A percentile compares a stretch with the other conserved stretches of the same genome.
phyloP scores from a whole-genome alignment of 1,140 invertebrate genomes.

The Dysdera silvatica region DNA sequence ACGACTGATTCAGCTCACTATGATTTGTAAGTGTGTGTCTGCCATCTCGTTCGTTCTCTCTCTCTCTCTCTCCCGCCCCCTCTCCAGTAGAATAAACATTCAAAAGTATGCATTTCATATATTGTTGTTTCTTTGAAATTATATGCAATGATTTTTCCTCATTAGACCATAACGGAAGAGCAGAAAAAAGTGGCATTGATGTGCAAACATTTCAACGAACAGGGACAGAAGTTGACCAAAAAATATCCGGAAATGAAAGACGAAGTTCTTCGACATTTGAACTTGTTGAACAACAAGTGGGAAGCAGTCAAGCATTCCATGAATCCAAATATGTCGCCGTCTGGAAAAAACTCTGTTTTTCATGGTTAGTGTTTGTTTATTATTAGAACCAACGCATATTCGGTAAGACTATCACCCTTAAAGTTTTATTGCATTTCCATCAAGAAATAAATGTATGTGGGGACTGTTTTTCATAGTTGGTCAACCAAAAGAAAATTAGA shows the following conservation, averaged over 20 bases:
- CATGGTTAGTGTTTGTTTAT: slow-evolving; percentile 35
- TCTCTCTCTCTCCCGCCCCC: too few relatives aligned
- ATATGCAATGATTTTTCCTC: too few relatives aligned
- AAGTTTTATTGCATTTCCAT: background rate
- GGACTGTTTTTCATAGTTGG: background rate
- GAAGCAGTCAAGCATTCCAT: slow-evolving; percentile 57
- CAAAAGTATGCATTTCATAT: too few relatives aligned
- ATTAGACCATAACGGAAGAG: slow-evolving; percentile 65
- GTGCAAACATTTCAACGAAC: slow-evolving; percentile 66
- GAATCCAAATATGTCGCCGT: slow-evolving; percentile 36
- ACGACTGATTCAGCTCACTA: too few relatives aligned
- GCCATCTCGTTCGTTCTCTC: too few relatives aligned
- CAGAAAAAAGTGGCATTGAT: slow-evolving; percentile 59
- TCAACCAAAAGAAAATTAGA: too few relatives aligned
- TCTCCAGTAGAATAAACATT: too few relatives aligned
- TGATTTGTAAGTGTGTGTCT: too few relatives aligned
- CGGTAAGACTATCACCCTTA: too few relatives aligned
- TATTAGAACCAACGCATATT: too few relatives aligned
- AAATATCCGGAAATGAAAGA: slow-evolving; percentile 62
- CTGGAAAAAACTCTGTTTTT: slow-evolving; percentile 38
- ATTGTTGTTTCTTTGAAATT: too few relatives aligned
- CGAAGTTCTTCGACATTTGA: slow-evolving; percentile 63
- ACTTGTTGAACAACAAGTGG: slow-evolving; percentile 69
- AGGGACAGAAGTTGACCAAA: slow-evolving; percentile 61
- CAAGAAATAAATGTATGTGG: background rate